Evolutionary conservation across 2,113 vertebrate species (phyloP).

Genomic region (Festucalex cinctus): DNA sequence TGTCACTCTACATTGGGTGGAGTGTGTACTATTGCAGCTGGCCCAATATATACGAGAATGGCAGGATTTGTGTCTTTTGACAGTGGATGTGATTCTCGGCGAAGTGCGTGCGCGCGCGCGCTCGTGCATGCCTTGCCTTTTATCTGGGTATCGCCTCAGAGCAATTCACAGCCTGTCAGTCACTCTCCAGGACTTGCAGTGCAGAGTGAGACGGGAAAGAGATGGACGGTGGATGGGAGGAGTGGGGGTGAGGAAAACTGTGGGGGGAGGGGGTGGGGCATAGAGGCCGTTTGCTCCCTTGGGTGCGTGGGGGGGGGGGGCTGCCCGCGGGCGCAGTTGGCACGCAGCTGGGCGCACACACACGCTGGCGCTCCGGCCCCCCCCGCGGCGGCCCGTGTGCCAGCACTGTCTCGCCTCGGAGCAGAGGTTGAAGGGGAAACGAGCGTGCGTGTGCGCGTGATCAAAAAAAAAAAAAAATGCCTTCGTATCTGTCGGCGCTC

Average conservation of each 20-base stretch:
- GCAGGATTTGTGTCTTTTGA: constrained; percentile 52
- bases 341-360: constrained; percentile 72
- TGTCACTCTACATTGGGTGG: constrained; percentile 56
- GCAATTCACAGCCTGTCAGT: constrained; percentile 72
- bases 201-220: constrained; percentile 36
- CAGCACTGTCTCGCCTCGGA: constrained; percentile 54
- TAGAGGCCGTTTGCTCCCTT: constrained; percentile 57
- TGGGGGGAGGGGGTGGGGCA: constrained; percentile 24
- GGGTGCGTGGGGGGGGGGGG: constrained; percentile 53
- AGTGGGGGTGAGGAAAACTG: constrained; percentile 32
- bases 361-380: constrained; percentile 56
- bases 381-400: constrained; percentile 60
- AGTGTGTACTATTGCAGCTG: constrained; percentile 49
- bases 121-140: constrained; percentile 59
- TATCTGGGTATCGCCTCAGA: constrained; percentile 70
- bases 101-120: constrained; percentile 38
- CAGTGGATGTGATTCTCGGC: constrained; percentile 51
- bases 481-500: constrained; percentile 61
- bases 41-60: constrained; percentile 28
- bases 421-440: constrained; percentile 65
- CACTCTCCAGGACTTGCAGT: constrained; percentile 58
- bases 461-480: constrained; percentile 68
- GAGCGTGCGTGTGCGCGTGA: constrained; percentile 37
- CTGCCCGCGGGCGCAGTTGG: constrained; percentile 68
- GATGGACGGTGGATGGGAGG: constrained; percentile 48